These are phyloP conservation scores for Nemapogon koenigi DNA, from an alignment of 2,888 invertebrate species.

Conservation along the genomic window DNA sequence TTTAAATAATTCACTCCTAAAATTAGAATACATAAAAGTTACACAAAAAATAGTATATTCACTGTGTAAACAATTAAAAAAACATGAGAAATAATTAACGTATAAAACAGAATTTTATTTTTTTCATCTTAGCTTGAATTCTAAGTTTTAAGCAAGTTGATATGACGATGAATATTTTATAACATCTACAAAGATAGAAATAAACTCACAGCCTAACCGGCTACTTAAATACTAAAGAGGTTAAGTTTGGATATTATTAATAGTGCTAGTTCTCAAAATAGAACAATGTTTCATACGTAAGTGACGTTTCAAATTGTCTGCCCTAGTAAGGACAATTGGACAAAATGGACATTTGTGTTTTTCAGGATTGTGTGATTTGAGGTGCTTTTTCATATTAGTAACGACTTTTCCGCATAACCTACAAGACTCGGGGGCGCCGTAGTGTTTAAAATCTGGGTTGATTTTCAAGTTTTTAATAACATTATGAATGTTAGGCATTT, in stretches of 20 bases:
- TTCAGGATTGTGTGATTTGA: slow-evolving; percentile 70
- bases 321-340: slow-evolving; percentile 68
- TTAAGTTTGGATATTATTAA: slow-evolving; percentile 42
- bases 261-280: slow-evolving; percentile 38
- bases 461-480: slow-evolving; percentile 43
- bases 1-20: background rate
- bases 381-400: slow-evolving; percentile 71
- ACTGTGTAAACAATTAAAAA: background rate
- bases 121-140: no score
- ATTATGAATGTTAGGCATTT: slow-evolving; percentile 40
- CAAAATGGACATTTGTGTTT: slow-evolving; percentile 69
- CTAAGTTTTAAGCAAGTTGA: no score
- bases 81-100: no score
- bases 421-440: slow-evolving; percentile 60
- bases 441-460: slow-evolving; percentile 32
- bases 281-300: slow-evolving; percentile 68
- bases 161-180: no score
- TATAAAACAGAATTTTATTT: no score
- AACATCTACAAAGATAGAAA: slow-evolving; percentile 1
- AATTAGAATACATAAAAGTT: background rate
- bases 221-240: slow-evolving; percentile 1
- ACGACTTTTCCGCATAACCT: slow-evolving; percentile 70
- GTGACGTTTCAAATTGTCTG: slow-evolving; percentile 72
- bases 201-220: slow-evolving; percentile 10
- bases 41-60: background rate